A percentile compares a stretch with the other conserved stretches of the same genome.
phyloP scores from a whole-genome alignment of 2,888 invertebrate genomes.

The Macrostomum cliftonense region DNA sequence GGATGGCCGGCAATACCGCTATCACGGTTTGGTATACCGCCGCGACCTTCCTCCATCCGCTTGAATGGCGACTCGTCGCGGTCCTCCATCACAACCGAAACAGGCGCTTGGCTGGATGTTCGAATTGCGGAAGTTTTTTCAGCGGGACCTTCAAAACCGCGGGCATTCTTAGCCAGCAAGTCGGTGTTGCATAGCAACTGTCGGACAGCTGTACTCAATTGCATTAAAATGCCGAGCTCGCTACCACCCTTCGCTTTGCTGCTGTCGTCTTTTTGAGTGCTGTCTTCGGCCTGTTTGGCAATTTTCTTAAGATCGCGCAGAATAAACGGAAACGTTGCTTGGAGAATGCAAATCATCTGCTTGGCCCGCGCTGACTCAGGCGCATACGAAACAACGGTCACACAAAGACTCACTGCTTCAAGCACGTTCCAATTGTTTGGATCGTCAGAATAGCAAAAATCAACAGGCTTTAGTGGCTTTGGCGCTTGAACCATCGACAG shows the following conservation, averaged over 20 bases:
- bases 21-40: too few species aligned
- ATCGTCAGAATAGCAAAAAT: conserved; percentile 96
- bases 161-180: conserved; percentile 4
- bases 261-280: too few species aligned
- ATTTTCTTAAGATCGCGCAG: conserved; percentile 5
- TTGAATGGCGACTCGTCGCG: too few species aligned
- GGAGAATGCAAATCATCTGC: conserved; percentile 40
- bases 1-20: too few species aligned
- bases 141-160: too few species aligned
- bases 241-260: too few species aligned
- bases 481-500: neutral
- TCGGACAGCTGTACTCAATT: conserved; percentile 8
- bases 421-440: conserved; percentile 85
- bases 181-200: conserved; percentile 11
- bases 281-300: too few species aligned
- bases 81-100: too few species aligned
- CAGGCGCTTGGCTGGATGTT: too few species aligned
- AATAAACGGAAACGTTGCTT: conserved; percentile 10
- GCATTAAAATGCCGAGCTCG: neutral
- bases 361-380: conserved; percentile 59
- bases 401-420: conserved; percentile 91
- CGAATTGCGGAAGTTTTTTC: too few species aligned
- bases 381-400: conserved; percentile 93
- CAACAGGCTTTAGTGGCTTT: conserved; percentile 51
- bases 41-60: too few species aligned